Percentiles rank a stretch among this genome's conserved stretches.
phyloP scores from a whole-genome alignment of 1,140 invertebrate genomes.

The Penaeus vannamei region DNA sequence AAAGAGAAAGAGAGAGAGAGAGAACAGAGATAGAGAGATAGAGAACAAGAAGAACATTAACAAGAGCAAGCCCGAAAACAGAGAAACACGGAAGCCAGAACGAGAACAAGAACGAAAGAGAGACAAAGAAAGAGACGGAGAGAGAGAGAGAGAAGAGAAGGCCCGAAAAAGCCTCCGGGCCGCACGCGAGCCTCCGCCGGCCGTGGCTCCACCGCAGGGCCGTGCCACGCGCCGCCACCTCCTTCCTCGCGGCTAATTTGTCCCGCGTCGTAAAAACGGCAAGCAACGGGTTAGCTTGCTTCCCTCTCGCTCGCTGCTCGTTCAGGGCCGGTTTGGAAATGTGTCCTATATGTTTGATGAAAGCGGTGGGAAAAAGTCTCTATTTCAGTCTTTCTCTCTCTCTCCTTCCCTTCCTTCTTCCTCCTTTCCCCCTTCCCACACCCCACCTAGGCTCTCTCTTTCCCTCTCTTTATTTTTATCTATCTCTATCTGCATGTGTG shows the following conservation, averaged over 20 bases:
- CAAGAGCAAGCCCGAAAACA: not conserved
- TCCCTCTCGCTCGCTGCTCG: not conserved
- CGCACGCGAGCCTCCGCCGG: not conserved
- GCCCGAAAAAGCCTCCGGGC: not conserved
- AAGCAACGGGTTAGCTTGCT: no score
- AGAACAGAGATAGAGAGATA: not conserved
- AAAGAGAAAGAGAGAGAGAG: not conserved
- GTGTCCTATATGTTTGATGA: no score
- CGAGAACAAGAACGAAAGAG: no score
- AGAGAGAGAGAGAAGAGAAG: not conserved
- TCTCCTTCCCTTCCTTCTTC: not conserved
- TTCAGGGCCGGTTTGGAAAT: no score
- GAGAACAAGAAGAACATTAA: not conserved
- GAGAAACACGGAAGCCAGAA: not conserved
- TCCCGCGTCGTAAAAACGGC: not conserved
- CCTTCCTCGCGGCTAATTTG: not conserved
- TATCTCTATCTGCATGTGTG: not conserved
- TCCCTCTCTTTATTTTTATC: not conserved
- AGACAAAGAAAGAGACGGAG: not conserved
- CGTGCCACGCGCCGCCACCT: not conserved
- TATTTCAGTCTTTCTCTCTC: not conserved
- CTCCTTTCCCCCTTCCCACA: not conserved
- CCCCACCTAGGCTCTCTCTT: not conserved
- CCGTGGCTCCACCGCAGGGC: no score
- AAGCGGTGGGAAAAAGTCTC: no score